Evolutionary conservation across 2,797 vertebrate genomes (phyloP), one percentile per base, ranked within the genome.

Genomic region (Hephaestus fuliginosus): DNA sequence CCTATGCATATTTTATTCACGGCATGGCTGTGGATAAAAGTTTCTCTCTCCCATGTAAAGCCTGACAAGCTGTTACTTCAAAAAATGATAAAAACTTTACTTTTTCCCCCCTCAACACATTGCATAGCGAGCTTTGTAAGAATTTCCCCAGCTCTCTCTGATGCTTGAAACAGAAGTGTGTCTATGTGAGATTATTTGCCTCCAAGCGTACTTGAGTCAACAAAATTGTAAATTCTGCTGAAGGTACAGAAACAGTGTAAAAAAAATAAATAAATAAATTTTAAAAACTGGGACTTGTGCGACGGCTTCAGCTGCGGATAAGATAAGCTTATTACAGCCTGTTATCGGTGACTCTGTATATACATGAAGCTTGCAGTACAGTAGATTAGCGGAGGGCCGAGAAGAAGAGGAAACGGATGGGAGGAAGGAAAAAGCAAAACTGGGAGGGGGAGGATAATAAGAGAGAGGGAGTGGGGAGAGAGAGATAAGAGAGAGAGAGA

Each of bases 321-420:
- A 86, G 87, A 89, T 89, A 86, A 89, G 87, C 80, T 84, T 83
- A 88, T 91, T 92, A 91, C 79, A 70, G 88, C 78, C 79, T 78
- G 79, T 90, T 91, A 92, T 91, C 89, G 89, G 78, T 58, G 68
- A 72, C 76, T 81, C 67, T 85, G 74, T 70, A 2, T 76, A 70
- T 87, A 82, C 78, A 74, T 67, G 75, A 78, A 85, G 78, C 82
- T 85, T 55, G 70, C 86, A 80, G 75, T 82, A 87, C 82, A 90
- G 90, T 81, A 85, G 86, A 92, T 91, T 89, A 92, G 67, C 85
- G 79, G 76, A 65, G 69, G 72, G 69, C 74, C 77, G 30, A 88
- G 95, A 33, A 33, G 30, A 33, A 97, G 95, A 93, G 33, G 68
- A 88, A 33, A 69, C 41, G 70, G 68, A 67, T 57, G 95, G 93